Percentiles rank a stretch among this genome's conserved stretches.
Conservation (phyloP, 2,113 vertebrate species). For the Chaetodon trifascialis region DNA sequence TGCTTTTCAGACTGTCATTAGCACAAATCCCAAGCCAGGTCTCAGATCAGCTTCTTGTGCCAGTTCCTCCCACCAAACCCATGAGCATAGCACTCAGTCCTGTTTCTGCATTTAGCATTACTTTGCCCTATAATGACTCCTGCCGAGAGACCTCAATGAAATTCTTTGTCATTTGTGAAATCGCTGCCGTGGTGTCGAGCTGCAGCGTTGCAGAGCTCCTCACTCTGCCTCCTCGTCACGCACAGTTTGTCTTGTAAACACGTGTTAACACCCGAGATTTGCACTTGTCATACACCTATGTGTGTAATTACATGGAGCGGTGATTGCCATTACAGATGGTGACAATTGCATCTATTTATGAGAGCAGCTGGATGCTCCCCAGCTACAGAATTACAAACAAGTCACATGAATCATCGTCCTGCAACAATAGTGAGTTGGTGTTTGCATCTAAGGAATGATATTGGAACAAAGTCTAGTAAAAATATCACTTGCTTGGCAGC, state of each 20-base stretch:
- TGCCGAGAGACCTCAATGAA: conserved; percentile 37
- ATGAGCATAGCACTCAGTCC: conserved; percentile 34
- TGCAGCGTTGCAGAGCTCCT: background rate
- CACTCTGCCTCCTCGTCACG: background rate
- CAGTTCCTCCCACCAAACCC: conserved; percentile 34
- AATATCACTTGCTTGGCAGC: conserved; percentile 39
- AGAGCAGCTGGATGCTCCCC: conserved; percentile 56
- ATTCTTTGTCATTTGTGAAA: conserved; percentile 36
- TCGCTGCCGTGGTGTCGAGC: background rate
- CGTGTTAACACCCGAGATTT: conserved; percentile 31
- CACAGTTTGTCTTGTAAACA: conserved; percentile 19
- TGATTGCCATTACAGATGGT: conserved; percentile 55
- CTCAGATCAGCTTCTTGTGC: conserved; percentile 38
- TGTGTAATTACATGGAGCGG: conserved; percentile 44
- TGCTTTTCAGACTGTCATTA: conserved; percentile 14
- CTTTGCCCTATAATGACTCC: conserved; percentile 37
- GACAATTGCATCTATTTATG: conserved; percentile 46
- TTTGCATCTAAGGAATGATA: conserved; percentile 31
- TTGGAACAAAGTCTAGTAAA: conserved; percentile 28
- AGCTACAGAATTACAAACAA: conserved; percentile 34
- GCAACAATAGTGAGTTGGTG: conserved; percentile 27
- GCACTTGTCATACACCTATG: conserved; percentile 23
- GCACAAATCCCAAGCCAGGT: conserved; percentile 26
- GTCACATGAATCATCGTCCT: conserved; percentile 51
- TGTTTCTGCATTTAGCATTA: conserved; percentile 51